phyloP scores from a whole-genome alignment of 2,113 vertebrate species.

The Myotis lucifugus region DNA sequence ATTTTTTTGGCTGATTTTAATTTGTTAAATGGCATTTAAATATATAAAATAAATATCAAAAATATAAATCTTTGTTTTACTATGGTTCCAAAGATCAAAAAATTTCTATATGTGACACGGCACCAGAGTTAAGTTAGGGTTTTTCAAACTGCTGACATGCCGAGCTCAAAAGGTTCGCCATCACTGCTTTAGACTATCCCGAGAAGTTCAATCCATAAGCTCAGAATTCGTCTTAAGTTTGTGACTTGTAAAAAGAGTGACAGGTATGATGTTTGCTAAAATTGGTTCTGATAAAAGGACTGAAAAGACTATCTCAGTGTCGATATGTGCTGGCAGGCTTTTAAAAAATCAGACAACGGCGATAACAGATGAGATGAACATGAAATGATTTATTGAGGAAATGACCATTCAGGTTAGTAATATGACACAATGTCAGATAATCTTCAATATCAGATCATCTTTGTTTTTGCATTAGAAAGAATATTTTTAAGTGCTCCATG shows the following conservation, averaged over 20 bases:
- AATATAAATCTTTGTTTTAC: too few relatives aligned
- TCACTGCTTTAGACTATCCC: not conserved
- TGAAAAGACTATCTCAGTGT: not conserved
- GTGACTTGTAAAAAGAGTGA: not conserved
- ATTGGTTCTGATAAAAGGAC: not conserved
- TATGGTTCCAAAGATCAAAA: too few relatives aligned
- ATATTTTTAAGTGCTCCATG: not conserved
- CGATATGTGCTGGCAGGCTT: not conserved
- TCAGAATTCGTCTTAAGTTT: not conserved
- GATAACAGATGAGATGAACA: not conserved
- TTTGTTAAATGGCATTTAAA: too few relatives aligned
- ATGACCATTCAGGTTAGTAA: not conserved
- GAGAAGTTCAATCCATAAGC: not conserved
- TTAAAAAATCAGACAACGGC: not conserved
- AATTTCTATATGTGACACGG: too few relatives aligned
- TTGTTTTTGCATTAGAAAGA: not conserved
- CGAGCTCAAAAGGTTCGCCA: too few relatives aligned
- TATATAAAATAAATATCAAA: too few relatives aligned
- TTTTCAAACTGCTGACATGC: too few relatives aligned
- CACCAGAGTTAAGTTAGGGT: too few relatives aligned
- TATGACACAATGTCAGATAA: not conserved
- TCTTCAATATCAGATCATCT: not conserved
- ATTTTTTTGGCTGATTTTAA: too few relatives aligned
- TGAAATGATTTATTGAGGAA: constrained; percentile 19
- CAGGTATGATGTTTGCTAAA: not conserved